Percentiles rank a stretch among this genome's conserved stretches.
Conservation (phyloP, 2,888 invertebrate genomes). For the Ommatoiulus sabulosus region DNA sequence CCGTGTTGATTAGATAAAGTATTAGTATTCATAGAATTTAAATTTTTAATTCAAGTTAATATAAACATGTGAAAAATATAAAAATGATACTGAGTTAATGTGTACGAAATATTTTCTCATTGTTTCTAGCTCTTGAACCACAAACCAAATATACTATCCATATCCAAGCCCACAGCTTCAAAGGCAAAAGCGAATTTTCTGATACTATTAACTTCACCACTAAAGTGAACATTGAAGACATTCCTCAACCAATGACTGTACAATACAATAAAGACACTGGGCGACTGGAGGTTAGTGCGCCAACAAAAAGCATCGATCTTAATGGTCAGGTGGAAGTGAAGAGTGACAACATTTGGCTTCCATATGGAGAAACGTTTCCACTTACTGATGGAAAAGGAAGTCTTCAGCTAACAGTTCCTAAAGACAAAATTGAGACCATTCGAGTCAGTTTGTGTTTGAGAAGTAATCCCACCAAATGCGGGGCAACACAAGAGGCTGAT, state of each 20-base stretch:
- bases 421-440: slow-evolving; percentile 67
- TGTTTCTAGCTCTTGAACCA: slow-evolving; percentile 76
- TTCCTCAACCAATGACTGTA: slow-evolving; percentile 62
- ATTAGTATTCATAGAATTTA: too few species aligned
- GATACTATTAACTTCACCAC: slow-evolving; percentile 73
- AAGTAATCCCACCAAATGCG: slow-evolving; percentile 84
- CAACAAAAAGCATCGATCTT: slow-evolving; percentile 61
- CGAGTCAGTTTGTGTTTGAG: slow-evolving; percentile 85
- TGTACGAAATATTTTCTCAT: neutral
- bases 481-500: slow-evolving; percentile 83
- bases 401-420: slow-evolving; percentile 51
- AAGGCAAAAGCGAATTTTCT: slow-evolving; percentile 88
- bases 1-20: too few species aligned
- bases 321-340: slow-evolving; percentile 59
- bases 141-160: slow-evolving; percentile 86
- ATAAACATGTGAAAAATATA: neutral
- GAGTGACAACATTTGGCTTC: slow-evolving; percentile 50
- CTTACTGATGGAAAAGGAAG: slow-evolving; percentile 52
- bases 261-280: slow-evolving; percentile 61
- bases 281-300: slow-evolving; percentile 61
- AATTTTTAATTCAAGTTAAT: neutral
- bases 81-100: neutral
- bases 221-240: slow-evolving; percentile 59
- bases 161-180: slow-evolving; percentile 88
- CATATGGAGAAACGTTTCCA: slow-evolving; percentile 51